Conservation (phyloP, 2,113 vertebrate species). For the Calidris pugnax region DNA sequence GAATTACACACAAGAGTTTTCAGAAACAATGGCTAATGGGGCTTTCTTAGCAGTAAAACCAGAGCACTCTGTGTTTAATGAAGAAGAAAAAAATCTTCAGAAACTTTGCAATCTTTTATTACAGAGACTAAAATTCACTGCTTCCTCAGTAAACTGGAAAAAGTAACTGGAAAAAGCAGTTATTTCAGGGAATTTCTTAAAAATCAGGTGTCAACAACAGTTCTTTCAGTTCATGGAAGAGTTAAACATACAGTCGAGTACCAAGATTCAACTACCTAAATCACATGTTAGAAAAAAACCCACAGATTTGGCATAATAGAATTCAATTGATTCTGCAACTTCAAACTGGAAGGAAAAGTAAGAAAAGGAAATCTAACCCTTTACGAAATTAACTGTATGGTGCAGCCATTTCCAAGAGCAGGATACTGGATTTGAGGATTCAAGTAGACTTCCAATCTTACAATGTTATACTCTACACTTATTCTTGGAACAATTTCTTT, state of each 20-base stretch:
- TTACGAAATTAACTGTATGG: neutral
- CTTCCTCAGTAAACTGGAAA: too few relatives aligned
- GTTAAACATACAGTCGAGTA: neutral
- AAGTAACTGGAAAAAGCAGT: too few relatives aligned
- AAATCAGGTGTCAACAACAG: neutral
- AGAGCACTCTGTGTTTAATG: neutral
- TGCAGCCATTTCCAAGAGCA: neutral
- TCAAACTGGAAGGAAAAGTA: neutral
- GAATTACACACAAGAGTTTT: neutral
- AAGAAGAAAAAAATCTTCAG: neutral
- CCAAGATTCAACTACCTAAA: neutral
- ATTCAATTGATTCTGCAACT: neutral
- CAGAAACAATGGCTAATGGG: neutral
- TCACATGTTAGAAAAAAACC: rapidly evolving
- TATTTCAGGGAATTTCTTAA: neutral
- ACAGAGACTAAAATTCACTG: neutral
- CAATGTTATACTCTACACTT: neutral
- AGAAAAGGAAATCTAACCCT: neutral
- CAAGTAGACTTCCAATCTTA: neutral
- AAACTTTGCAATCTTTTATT: neutral
- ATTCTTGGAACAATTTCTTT: neutral
- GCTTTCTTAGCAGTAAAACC: neutral
- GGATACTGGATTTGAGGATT: neutral
- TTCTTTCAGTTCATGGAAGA: neutral
- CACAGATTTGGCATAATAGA: neutral